Base-by-base conservation (phyloP, 2,888 invertebrate species). In the Pterostichus madidus region DNA sequence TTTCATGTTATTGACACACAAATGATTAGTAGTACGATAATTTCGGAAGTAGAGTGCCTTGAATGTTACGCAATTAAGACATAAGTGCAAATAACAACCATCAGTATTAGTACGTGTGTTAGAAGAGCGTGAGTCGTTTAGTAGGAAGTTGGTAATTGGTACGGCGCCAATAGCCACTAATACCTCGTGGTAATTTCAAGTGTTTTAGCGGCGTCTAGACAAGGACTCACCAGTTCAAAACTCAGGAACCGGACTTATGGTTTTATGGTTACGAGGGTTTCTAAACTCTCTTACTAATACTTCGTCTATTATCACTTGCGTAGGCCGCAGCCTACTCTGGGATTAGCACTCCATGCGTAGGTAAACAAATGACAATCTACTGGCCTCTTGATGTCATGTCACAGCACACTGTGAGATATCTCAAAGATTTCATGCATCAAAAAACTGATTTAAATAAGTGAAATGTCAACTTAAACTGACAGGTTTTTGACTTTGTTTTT, bases 181-280 rank as follows among this genome's bases (percentile, higher is more conserved):
- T 75, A 49, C 52, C 75, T 52, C 32, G 39, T 10, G 15, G 53
- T 53, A 53, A 15, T 53, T 73, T 76, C 53, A 76, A 76, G 76
- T 76, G 76, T 76, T 76, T 76, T 76, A 76, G 53, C 76, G 76
- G 52, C 31, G 76, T 76, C 76, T 76, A 76, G 76, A 31, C 71
- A 17, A 53, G 15, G 39, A 39, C 39, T 7, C n/a, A n/a, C 6
- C 7, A 8, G 0, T 5, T 39, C 39, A 0, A 39, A n/a, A 5
- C 5, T 7, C 39, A 39, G 39, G 15, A 59, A 71, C 76, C 52
- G 32, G 53, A 53, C 76, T 53, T 76, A 76, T 76, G 31, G 53
- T 53, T 49, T 46, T 44, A 49, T 56, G 49, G 31, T 76, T 53
- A 24, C 52, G 32, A 53, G 53, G 53, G 31, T 52, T 73, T 76